phyloP scores from a whole-genome alignment of 2,113 vertebrate genomes.

The Centropristis striata region DNA sequence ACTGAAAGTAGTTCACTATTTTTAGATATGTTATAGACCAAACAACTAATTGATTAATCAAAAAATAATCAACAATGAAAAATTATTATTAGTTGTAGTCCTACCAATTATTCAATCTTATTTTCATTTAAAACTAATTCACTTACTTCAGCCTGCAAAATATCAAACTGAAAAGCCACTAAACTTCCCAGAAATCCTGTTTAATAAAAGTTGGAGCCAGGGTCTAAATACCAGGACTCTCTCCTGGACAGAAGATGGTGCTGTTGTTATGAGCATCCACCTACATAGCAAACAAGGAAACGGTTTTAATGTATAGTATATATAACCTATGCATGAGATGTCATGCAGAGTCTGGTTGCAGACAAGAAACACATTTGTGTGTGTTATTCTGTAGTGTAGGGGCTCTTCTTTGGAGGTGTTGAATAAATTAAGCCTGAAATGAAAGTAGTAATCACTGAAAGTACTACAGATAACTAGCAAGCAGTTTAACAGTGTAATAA shows the following conservation, averaged over 20 bases:
- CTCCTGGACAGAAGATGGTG: slow-evolving; percentile 53
- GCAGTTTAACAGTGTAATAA: neutral
- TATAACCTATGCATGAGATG: slow-evolving; percentile 49
- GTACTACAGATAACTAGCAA: neutral
- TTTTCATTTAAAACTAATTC: neutral
- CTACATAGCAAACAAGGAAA: slow-evolving; percentile 4
- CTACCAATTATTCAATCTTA: no score
- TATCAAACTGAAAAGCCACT: neutral
- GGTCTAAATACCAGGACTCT: neutral
- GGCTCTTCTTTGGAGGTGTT: neutral
- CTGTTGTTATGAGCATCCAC: slow-evolving; percentile 50
- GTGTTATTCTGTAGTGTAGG: neutral
- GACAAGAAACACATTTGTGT: slow-evolving; percentile 6
- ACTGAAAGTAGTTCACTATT: no score
- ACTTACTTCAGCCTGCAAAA: neutral
- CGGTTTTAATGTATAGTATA: slow-evolving; percentile 18
- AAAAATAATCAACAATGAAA: no score
- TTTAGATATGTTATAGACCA: no score
- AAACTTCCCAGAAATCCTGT: neutral
- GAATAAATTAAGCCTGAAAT: neutral
- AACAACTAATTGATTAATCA: no score
- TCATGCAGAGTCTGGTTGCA: slow-evolving; percentile 54
- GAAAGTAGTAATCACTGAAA: slow-evolving; percentile 1
- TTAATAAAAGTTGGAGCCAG: neutral
- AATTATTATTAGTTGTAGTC: no score